These are phyloP conservation scores for Corythoichthys haematopterus DNA, from an alignment of 2,113 vertebrate species.

Conservation along the genomic window DNA sequence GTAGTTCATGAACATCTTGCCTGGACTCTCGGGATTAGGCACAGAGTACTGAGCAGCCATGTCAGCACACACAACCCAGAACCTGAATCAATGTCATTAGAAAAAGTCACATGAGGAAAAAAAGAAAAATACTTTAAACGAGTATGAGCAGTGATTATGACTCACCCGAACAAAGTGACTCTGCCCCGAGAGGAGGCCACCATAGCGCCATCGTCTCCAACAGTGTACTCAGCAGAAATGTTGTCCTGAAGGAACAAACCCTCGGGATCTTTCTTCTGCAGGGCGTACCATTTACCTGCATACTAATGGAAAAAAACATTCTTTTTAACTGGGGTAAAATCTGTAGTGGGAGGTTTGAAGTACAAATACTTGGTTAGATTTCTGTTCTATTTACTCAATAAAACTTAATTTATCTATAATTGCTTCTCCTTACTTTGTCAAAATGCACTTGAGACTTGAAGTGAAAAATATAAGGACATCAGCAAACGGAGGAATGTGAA, in stretches of 20 bases:
- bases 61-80: slow-evolving; percentile 92
- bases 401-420: too few relatives aligned
- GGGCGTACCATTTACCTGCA: slow-evolving; percentile 83
- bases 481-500: too few relatives aligned
- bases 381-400: neutral
- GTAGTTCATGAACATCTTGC: slow-evolving; percentile 93
- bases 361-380: neutral
- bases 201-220: slow-evolving; percentile 83
- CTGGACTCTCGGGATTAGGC: slow-evolving; percentile 78
- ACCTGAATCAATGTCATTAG: slow-evolving; percentile 37
- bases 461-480: too few relatives aligned
- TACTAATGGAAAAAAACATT: slow-evolving; percentile 65
- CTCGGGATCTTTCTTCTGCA: slow-evolving; percentile 86
- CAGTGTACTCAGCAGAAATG: slow-evolving; percentile 82
- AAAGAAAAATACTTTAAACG: too few relatives aligned
- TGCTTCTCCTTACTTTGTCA: too few relatives aligned
- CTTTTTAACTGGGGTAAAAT: neutral
- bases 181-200: slow-evolving; percentile 80
- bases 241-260: slow-evolving; percentile 89
- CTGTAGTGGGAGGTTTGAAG: neutral
- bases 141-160: neutral
- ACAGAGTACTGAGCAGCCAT: slow-evolving; percentile 75
- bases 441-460: too few relatives aligned
- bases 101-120: neutral
- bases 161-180: slow-evolving; percentile 84